These are phyloP conservation scores for Luehdorfia chinensis DNA, from an alignment of 1,140 invertebrate species.

Conservation along the genomic window DNA sequence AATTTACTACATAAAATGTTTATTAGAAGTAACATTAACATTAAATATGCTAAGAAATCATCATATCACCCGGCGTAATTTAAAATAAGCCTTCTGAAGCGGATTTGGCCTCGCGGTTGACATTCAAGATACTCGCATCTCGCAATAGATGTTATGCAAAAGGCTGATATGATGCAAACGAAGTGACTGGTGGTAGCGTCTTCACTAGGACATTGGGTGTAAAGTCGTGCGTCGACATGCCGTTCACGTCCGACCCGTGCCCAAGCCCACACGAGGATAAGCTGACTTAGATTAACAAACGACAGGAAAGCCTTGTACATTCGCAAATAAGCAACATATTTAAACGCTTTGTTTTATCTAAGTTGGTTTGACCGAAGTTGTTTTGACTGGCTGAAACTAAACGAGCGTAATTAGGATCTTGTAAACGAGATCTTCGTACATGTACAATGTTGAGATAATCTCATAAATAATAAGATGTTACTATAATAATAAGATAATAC, in stretches of 20 bases:
- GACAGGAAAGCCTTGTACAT: constrained; percentile 7
- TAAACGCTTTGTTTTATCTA: constrained; percentile 16
- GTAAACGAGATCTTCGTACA: constrained; percentile 9
- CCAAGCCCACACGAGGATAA: constrained; percentile 4
- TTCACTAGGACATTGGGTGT: constrained; percentile 34
- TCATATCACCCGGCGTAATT: too few species aligned
- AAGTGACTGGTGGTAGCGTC: constrained; percentile 39
- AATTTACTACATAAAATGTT: too few species aligned
- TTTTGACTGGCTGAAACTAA: constrained; percentile 13
- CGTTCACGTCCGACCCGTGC: constrained; percentile 38
- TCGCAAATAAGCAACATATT: constrained; percentile 9
- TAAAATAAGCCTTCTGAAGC: constrained; percentile 20
- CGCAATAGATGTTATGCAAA: constrained; percentile 66
- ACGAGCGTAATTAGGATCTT: constrained; percentile 12
- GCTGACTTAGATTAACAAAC: not conserved
- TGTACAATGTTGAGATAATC: constrained; percentile 1
- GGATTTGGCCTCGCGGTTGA: constrained; percentile 47
- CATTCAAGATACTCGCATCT: constrained; percentile 50
- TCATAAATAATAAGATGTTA: constrained; percentile 4
- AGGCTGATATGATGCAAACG: constrained; percentile 46
- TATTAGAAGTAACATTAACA: too few species aligned
- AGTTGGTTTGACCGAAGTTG: constrained; percentile 8
- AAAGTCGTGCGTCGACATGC: constrained; percentile 29
- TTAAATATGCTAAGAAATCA: too few species aligned
- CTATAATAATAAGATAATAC: too few species aligned